Evolutionary conservation across 1,140 invertebrate genomes (phyloP), one percentile per base, ranked within the genome.

Genomic region (Zeugodacus cucurbitae): DNA sequence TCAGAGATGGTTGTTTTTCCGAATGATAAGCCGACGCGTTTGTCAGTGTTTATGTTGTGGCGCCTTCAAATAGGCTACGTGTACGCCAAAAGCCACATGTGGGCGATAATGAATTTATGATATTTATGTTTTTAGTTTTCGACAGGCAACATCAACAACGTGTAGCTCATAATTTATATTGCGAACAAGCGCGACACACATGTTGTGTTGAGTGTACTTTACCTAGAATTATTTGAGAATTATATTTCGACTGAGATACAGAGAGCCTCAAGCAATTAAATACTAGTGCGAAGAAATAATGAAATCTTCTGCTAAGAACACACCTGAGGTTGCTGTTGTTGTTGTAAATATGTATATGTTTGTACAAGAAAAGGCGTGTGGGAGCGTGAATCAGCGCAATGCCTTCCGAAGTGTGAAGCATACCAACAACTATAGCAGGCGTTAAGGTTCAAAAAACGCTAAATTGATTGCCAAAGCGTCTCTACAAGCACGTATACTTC

Each of bases 51-150:
- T 82, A 48, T 22, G 41, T 29, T 48, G 10, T 48, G 74, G 74
- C 41, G 74, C 74, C 74, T 29, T 48, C 22, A 82, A 82, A 48
- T 82, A 82, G 41, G 41, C 41, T 82, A 48, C 3, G 41, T 48
- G 41, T 82, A 48, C 0, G 41, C 8, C 22, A 48, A 48, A 48
- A 0, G 41, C 8, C 22, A 48, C 41, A 82, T 82, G 74, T 82
- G 41, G 74, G 74, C 41, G 74, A 14, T 82, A 82, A 82, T 82
- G 41, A 82, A 11, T 48, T 82, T 82, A 48, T 82, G 34, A 82
- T 44, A 82, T 48, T 82, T 48, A 26, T 82, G 10, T 82, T 0
- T 70, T 5, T 70, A 26, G 22, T 82, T 82, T 82, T 82, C 11
- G 11, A 74, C n/a, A 82, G 10, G 14, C 1, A 74, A 11, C 17